A percentile compares a stretch with the other conserved stretches of the same genome.
Evolutionary conservation across 2,888 invertebrate species (phyloP).

Genomic region (Campoletis raptor): DNA sequence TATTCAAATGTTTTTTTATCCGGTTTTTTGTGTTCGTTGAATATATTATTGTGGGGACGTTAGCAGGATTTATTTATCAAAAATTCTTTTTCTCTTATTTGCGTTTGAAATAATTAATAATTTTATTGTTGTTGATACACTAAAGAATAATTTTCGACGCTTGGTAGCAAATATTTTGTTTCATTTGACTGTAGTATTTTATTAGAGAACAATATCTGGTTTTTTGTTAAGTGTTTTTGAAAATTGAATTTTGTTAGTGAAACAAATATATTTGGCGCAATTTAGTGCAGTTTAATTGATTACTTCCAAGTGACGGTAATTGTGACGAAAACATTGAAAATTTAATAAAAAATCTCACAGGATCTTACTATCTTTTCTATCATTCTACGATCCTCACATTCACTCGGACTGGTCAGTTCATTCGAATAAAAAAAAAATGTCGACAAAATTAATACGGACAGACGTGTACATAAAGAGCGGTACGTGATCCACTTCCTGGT

Average conservation of each 20-base stretch:
- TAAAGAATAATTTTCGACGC: neutral
- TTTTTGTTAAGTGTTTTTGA: neutral
- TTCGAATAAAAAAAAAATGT: neutral
- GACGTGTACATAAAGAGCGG: constrained; percentile 8
- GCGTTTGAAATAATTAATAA: neutral
- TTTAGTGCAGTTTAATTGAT: neutral
- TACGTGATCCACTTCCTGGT: constrained; percentile 30
- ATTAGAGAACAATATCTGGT: neutral
- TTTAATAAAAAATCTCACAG: neutral
- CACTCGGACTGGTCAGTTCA: neutral
- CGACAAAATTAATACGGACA: constrained; percentile 4
- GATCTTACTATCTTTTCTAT: neutral
- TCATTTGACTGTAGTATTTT: no score
- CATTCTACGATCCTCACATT: neutral
- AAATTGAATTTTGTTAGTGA: neutral
- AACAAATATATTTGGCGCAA: neutral
- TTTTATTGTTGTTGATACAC: neutral
- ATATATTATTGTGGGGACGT: neutral
- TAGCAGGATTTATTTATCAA: neutral
- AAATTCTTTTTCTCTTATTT: neutral
- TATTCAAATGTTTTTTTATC: neutral
- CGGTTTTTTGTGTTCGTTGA: neutral
- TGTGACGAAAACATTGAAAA: neutral
- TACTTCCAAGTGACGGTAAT: neutral
- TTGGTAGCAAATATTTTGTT: no score